Evolutionary conservation across 2,797 vertebrate genomes (phyloP).

Genomic region (Hyperoplus immaculatus): DNA sequence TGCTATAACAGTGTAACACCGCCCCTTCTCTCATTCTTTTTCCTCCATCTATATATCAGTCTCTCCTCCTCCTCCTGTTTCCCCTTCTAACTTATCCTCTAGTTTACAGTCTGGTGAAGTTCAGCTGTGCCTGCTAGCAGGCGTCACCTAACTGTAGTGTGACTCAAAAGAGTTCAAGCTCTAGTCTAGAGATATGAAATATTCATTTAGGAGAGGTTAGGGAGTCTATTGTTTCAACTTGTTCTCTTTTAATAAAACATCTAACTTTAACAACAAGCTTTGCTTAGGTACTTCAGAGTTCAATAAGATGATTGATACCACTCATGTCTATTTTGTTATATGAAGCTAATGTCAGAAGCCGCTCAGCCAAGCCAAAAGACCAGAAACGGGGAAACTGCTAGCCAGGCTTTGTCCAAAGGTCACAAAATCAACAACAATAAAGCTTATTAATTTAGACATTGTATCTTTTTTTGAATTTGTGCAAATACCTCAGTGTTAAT

Average conservation of each 20-base stretch:
- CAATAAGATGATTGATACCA: neutral
- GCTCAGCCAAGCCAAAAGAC: slow-evolving; percentile 1
- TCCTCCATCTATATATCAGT: slow-evolving; percentile 46
- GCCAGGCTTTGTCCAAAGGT: neutral
- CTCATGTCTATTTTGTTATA: neutral
- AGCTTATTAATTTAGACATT: neutral
- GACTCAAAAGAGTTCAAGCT: slow-evolving; percentile 79
- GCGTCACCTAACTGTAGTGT: slow-evolving; percentile 66
- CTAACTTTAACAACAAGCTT: slow-evolving; percentile 13
- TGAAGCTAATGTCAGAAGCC: neutral
- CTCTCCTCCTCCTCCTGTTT: slow-evolving; percentile 71
- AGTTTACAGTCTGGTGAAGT: slow-evolving; percentile 78
- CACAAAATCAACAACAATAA: neutral
- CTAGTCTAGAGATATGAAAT: slow-evolving; percentile 68
- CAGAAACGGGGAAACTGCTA: neutral
- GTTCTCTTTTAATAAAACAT: neutral
- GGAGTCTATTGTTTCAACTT: slow-evolving; percentile 53
- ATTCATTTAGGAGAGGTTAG: slow-evolving; percentile 71
- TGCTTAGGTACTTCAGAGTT: neutral
- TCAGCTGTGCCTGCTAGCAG: slow-evolving; percentile 78
- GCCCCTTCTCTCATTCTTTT: slow-evolving; percentile 13
- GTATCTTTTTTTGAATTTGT: neutral
- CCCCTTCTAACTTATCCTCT: slow-evolving; percentile 69
- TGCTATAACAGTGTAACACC: slow-evolving; percentile 64
- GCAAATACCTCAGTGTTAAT: neutral